These are phyloP conservation scores for Pterophyllum scalare DNA, from an alignment of 2,113 vertebrate genomes.

Conservation along the genomic window DNA sequence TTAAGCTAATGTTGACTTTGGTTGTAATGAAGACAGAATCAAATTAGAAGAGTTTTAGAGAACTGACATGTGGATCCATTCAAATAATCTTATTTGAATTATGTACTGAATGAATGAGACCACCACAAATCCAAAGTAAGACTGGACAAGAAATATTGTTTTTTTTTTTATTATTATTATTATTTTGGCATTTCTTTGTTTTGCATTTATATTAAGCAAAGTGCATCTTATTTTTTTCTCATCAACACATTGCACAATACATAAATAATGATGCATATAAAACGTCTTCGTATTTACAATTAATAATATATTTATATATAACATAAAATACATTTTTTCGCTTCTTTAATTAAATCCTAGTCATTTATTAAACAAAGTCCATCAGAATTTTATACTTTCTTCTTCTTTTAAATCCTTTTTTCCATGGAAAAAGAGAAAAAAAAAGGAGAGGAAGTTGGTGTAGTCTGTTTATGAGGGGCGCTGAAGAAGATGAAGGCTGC, in stretches of 20 bases:
- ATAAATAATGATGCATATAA: slow-evolving; percentile 99
- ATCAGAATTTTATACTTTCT: slow-evolving; percentile 78
- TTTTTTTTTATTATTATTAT: slow-evolving; percentile 85
- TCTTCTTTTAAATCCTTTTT: slow-evolving; percentile 71
- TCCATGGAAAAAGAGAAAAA: slow-evolving; percentile 54
- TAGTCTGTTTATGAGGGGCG: slow-evolving; percentile 45
- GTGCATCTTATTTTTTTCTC: slow-evolving; percentile 98
- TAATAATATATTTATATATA: slow-evolving; percentile 99
- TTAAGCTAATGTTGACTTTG: slow-evolving; percentile 31
- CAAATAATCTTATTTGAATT: not conserved
- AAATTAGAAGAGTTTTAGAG: not conserved
- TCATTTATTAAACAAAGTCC: slow-evolving; percentile 86
- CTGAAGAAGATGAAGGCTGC: slow-evolving; percentile 51
- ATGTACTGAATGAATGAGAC: not conserved
- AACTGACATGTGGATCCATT: not conserved
- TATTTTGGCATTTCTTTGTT: slow-evolving; percentile 98
- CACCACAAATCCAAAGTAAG: slow-evolving; percentile 36
- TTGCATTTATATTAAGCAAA: slow-evolving; percentile 99
- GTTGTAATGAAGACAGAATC: slow-evolving; percentile 14
- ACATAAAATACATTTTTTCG: slow-evolving; percentile 98
- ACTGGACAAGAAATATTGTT: slow-evolving; percentile 71
- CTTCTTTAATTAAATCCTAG: slow-evolving; percentile 95
- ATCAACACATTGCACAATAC: slow-evolving; percentile 99
- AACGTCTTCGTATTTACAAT: slow-evolving; percentile 99
- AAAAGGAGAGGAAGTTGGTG: slow-evolving; percentile 43